Evolutionary conservation across 2,113 vertebrate genomes (phyloP).

Genomic region (Hirundichthys speculiger): DNA sequence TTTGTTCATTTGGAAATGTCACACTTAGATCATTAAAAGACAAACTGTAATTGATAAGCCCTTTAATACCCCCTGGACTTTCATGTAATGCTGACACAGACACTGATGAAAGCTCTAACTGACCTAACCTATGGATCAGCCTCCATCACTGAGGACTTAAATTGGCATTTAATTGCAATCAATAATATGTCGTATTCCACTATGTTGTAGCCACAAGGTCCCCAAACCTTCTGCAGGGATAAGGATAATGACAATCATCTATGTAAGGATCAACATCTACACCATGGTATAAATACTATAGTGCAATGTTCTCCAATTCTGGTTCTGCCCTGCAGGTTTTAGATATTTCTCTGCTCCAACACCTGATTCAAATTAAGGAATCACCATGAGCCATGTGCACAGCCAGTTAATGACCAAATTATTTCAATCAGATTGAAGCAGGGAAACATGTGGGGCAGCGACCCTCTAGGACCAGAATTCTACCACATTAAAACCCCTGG

Average conservation of each 20-base stretch:
- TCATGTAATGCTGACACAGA: conserved; percentile 22
- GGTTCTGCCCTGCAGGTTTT: too few relatives aligned
- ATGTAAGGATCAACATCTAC: too few relatives aligned
- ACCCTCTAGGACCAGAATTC: too few relatives aligned
- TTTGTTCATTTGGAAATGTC: conserved; percentile 23
- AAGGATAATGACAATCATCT: conserved; percentile 1
- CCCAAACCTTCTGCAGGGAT: conserved; percentile 1
- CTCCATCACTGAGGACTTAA: conserved; percentile 13
- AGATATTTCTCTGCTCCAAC: too few relatives aligned
- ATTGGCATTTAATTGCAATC: conserved; percentile 40
- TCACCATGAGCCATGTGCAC: too few relatives aligned
- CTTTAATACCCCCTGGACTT: conserved; percentile 19
- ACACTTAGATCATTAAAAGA: conserved; percentile 27
- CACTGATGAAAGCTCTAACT: conserved; percentile 43
- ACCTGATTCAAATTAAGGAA: too few relatives aligned
- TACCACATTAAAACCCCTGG: too few relatives aligned
- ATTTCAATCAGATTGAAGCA: too few relatives aligned
- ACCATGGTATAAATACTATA: too few relatives aligned
- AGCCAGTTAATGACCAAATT: too few relatives aligned
- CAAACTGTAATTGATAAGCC: conserved; percentile 15
- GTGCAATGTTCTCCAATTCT: too few relatives aligned
- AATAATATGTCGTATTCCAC: conserved; percentile 11
- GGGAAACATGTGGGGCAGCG: too few relatives aligned
- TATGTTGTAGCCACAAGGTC: not conserved
- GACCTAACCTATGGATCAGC: conserved; percentile 21